Conservation (phyloP, 2,113 vertebrate species). For the Cavia aperea region DNA sequence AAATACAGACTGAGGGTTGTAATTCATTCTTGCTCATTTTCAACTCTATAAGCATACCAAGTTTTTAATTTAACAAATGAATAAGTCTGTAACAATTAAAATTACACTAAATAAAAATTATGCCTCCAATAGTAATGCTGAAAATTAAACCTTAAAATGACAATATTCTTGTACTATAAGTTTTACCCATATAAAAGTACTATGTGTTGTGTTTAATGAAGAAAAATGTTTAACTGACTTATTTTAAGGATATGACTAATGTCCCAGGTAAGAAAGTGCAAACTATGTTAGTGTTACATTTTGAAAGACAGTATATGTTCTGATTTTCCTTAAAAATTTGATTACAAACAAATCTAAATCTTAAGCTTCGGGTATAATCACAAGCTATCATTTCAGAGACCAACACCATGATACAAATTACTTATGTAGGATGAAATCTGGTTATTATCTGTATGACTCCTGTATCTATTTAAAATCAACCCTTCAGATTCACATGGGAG, state of each 20-base stretch:
- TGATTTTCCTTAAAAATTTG: neutral
- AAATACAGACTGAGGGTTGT: neutral
- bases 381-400: neutral
- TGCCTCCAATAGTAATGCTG: neutral
- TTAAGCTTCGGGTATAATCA: neutral
- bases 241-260: conserved; percentile 4
- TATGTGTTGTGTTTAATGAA: neutral
- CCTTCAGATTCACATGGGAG: neutral
- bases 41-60: neutral
- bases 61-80: conserved; percentile 14
- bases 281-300: neutral
- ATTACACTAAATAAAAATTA: conserved; percentile 27
- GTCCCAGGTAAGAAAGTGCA: neutral
- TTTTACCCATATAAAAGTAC: conserved; percentile 3
- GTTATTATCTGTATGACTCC: neutral
- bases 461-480: conserved; percentile 20
- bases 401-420: neutral
- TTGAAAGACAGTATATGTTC: conserved; percentile 17
- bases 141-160: conserved; percentile 15
- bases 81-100: neutral
- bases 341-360: conserved; percentile 20
- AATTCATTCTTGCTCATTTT: neutral
- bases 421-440: neutral
- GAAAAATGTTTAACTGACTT: neutral
- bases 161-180: neutral